phyloP scores from a whole-genome alignment of 2,113 vertebrate genomes.

The Dipodomys stephensi region DNA sequence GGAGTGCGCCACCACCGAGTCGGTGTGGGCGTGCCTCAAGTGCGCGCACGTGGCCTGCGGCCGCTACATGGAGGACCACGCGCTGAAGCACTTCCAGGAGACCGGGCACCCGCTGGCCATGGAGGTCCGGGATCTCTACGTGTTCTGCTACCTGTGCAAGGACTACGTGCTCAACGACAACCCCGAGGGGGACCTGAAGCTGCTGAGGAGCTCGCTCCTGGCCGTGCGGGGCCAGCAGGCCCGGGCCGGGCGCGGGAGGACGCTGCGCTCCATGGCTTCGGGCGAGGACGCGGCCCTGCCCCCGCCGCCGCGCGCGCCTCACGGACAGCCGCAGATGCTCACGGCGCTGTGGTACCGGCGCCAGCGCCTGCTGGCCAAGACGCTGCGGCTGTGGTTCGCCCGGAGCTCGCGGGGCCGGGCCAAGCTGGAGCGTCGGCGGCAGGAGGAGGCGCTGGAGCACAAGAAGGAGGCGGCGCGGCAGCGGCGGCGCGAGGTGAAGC shows the following conservation, averaged over 20 bases:
- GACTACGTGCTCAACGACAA: conserved; percentile 99
- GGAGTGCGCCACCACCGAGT: conserved; percentile 95
- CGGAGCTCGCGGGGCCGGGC: conserved; percentile 90
- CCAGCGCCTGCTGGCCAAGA: conserved; percentile 91
- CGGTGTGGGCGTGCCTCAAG: conserved; percentile 98
- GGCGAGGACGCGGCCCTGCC: conserved; percentile 82
- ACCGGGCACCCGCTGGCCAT: conserved; percentile 95
- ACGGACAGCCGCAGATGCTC: conserved; percentile 92
- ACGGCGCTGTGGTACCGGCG: conserved; percentile 94
- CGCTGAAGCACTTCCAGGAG: conserved; percentile 94
- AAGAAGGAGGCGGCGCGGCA: conserved; percentile 91
- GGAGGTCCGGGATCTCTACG: conserved; percentile 97
- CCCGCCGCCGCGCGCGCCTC: conserved; percentile 83
- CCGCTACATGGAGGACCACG: conserved; percentile 96
- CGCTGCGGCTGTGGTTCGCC: conserved; percentile 90
- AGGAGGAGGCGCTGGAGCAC: conserved; percentile 89
- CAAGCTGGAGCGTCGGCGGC: conserved; percentile 87
- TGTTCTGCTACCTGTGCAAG: conserved; percentile 97
- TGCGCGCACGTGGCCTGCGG: conserved; percentile 98
- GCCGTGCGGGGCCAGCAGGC: conserved; percentile 88
- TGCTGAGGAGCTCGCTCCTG: conserved; percentile 94
- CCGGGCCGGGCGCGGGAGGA: conserved; percentile 87
- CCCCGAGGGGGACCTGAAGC: conserved; percentile 95
- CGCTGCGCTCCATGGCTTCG: conserved; percentile 91
- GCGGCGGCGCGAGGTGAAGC: conserved; percentile 94